Base-by-base conservation (phyloP, 2,888 invertebrate species). In the Cetonia aurata region DNA sequence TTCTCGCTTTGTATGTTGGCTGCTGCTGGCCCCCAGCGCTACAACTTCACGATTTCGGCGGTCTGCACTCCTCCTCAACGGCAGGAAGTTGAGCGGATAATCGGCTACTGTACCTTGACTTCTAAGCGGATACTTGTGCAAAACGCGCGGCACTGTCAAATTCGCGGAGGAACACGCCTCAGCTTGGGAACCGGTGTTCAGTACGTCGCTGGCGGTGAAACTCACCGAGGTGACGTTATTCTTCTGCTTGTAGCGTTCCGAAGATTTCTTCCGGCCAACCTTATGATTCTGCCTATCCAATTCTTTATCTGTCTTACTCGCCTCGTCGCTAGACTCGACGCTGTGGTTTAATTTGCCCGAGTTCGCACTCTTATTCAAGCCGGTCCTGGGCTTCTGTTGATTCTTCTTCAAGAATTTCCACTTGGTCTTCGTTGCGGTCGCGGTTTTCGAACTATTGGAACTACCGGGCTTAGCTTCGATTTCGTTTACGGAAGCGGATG, bases 21-120 rank as follows among this genome's bases (percentile, higher is more conserved):
- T 80, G 80, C 84, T 79, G 83, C 84, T 78, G 82, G 88, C 87
- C 86, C 87, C 87, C 86, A 88, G 89, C 82, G 86, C 85, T 82
- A 85, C 86, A 82, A 87, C 85, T 78, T 73, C 83, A 75, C 76
- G 84, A 83, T 69, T 86, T 78, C 74, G 84, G 78, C 76, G 72
- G 71, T 73, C 73, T 83, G 79, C 81, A 83, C 78, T 83, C 85
- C 72, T 75, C 56, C 67, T 70, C 52, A 73, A 52, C 25, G 69
- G 55, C 31, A 71, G 69, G 53, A 72, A 25, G 65, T 70, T 68
- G 13, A 70, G 67, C 72, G 70, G 71, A 71, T 62, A 73, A 69
- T 77, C 77, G 17, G 77, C 72, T 65, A 76, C 52, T 13, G 72
- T 74, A 70, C 85, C 84, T 75, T 84, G 85, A 77, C 85, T 85